A percentile compares a stretch with the other conserved stretches of the same genome.
Evolutionary conservation across 2,888 invertebrate species (phyloP).

Genomic region (Drosophila antonietae): DNA sequence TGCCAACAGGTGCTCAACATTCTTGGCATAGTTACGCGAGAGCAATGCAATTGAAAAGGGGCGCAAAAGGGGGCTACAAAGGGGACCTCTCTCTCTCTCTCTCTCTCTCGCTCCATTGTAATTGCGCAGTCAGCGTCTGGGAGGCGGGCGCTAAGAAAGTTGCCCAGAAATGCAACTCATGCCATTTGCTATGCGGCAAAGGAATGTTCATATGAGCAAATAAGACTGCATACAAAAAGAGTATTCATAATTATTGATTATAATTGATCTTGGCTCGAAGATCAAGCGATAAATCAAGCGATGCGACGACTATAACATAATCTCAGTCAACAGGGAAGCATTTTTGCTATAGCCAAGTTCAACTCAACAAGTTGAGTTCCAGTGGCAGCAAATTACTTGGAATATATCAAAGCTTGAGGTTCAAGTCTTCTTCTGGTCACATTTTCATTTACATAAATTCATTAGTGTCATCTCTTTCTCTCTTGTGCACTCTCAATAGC

Average conservation of each 20-base stretch:
- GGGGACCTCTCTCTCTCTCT: background rate
- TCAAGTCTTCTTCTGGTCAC: background rate
- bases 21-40: conserved; percentile 71
- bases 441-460: background rate
- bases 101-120: conserved; percentile 48
- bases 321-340: background rate
- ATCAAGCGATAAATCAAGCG: conserved; percentile 12
- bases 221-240: background rate
- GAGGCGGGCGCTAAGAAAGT: conserved; percentile 19
- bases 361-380: no score
- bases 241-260: conserved; percentile 3
- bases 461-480: background rate
- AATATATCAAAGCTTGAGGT: background rate
- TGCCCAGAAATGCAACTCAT: conserved; percentile 25
- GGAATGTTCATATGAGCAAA: conserved; percentile 2
- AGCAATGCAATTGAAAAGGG: conserved; percentile 26
- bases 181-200: background rate
- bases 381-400: no score
- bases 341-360: background rate
- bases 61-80: background rate
- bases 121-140: conserved; percentile 40
- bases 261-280: conserved; percentile 2
- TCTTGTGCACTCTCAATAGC: no score
- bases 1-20: conserved; percentile 76
- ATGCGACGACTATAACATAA: background rate